A percentile compares a stretch with the other conserved stretches of the same genome.
These are phyloP conservation scores for Alloscopus bannaensis DNA, from an alignment of 2,888 invertebrate genomes.

Conservation along the genomic window DNA sequence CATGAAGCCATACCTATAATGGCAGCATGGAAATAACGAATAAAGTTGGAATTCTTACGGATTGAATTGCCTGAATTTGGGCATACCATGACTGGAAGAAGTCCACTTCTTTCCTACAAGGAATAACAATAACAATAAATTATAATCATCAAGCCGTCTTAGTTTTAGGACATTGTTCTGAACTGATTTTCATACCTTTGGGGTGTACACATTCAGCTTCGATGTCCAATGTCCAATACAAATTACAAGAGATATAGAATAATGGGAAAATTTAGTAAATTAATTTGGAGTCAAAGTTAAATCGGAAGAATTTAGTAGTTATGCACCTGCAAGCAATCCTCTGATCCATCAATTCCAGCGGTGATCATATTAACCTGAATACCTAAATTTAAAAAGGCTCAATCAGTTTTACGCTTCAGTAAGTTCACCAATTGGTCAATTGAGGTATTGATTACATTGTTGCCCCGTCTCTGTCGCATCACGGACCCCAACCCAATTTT, in stretches of 20 bases:
- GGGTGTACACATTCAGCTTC: neutral
- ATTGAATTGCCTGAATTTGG: neutral
- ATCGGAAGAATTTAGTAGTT: no score
- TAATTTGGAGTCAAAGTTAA: no score
- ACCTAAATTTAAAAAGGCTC: no score
- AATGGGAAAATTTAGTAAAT: no score
- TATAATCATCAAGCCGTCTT: no score
- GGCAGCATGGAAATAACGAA: neutral
- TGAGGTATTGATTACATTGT: constrained; percentile 67
- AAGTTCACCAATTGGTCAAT: no score
- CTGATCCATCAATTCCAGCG: constrained; percentile 54
- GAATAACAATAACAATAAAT: neutral
- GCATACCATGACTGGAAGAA: constrained; percentile 49
- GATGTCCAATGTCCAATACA: no score
- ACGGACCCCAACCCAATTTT: constrained; percentile 66
- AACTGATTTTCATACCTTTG: neutral
- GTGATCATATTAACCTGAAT: constrained; percentile 47
- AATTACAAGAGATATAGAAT: no score
- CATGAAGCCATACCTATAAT: constrained; percentile 28
- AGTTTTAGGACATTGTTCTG: no score
- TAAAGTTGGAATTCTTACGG: no score
- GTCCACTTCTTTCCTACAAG: constrained; percentile 31
- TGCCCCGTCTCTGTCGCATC: constrained; percentile 63
- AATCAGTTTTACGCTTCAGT: no score
- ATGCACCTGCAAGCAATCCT: constrained; percentile 56